Percentiles rank a stretch among this genome's conserved stretches.
Conservation (phyloP, 2,888 invertebrate genomes). For the Apoda limacodes region DNA sequence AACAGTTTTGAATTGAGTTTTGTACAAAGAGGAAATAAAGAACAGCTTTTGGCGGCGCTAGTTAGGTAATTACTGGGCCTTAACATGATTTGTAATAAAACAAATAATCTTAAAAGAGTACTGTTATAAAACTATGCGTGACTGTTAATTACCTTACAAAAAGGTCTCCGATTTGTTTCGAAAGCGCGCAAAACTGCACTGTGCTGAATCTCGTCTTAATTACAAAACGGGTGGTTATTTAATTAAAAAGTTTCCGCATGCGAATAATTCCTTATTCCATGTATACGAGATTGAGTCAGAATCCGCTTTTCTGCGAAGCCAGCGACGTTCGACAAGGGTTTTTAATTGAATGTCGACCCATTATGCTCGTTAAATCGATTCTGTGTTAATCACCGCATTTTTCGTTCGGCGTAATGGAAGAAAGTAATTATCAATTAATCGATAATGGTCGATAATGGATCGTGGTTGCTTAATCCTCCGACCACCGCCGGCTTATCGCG, state of each 20-base stretch:
- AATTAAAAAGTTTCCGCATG: constrained; percentile 67
- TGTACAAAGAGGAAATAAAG: too few relatives aligned
- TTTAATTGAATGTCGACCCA: constrained; percentile 65
- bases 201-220: constrained; percentile 63
- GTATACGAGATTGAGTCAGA: constrained; percentile 64
- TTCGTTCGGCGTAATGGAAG: constrained; percentile 64
- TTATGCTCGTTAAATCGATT: constrained; percentile 67
- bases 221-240: constrained; percentile 66
- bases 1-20: too few relatives aligned
- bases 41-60: too few relatives aligned
- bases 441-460: constrained; percentile 56
- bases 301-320: constrained; percentile 54
- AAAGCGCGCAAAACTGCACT: constrained; percentile 45
- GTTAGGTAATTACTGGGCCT: too few relatives aligned
- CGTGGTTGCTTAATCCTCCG: constrained; percentile 62
- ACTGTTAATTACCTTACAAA: constrained; percentile 29
- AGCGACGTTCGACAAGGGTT: constrained; percentile 63
- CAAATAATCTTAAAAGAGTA: too few relatives aligned
- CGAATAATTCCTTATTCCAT: constrained; percentile 65
- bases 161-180: constrained; percentile 43
- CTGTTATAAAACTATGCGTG: too few relatives aligned
- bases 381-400: constrained; percentile 65
- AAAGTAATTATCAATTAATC: constrained; percentile 70
- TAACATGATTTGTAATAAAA: too few relatives aligned
- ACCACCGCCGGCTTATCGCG: constrained; percentile 55